Conservation (phyloP, 2,797 vertebrate genomes). For the Psittacula derbiana region DNA sequence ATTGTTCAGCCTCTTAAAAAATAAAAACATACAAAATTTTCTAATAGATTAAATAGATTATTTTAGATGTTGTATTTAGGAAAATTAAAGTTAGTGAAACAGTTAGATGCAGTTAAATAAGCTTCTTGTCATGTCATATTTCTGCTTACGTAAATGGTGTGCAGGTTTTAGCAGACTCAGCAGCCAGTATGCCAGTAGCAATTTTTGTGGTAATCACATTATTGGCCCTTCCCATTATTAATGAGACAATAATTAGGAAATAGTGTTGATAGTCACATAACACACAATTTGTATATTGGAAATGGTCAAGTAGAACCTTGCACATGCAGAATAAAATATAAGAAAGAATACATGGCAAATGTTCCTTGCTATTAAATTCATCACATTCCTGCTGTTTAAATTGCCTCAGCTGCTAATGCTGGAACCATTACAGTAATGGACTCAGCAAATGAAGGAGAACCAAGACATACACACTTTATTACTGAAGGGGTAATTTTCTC, state of each 20-base stretch:
- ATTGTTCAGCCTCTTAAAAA: not conserved
- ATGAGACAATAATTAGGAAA: conserved; percentile 91
- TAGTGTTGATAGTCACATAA: conserved; percentile 83
- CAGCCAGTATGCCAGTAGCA: conserved; percentile 79
- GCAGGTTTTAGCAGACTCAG: conserved; percentile 85
- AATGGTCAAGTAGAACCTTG: conserved; percentile 42
- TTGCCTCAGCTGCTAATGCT: conserved; percentile 94
- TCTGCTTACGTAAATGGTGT: conserved; percentile 82
- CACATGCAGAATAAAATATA: conserved; percentile 49
- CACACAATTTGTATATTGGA: conserved; percentile 72
- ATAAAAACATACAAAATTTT: not conserved
- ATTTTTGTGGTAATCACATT: conserved; percentile 80
- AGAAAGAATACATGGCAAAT: conserved; percentile 61
- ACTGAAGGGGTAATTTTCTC: conserved; percentile 96
- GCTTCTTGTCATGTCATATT: conserved; percentile 85
- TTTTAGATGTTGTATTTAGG: conserved; percentile 48
- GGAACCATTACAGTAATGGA: conserved; percentile 97
- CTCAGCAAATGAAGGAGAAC: conserved; percentile 96
- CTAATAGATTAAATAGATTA: not conserved
- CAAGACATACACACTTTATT: conserved; percentile 93
- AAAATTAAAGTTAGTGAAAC: conserved; percentile 83
- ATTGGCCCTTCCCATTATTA: conserved; percentile 85
- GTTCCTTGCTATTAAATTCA: conserved; percentile 75
- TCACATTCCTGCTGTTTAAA: conserved; percentile 79
- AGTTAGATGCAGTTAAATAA: conserved; percentile 67